phyloP scores from a whole-genome alignment of 2,888 invertebrate genomes.

The Heliconius charithonia region DNA sequence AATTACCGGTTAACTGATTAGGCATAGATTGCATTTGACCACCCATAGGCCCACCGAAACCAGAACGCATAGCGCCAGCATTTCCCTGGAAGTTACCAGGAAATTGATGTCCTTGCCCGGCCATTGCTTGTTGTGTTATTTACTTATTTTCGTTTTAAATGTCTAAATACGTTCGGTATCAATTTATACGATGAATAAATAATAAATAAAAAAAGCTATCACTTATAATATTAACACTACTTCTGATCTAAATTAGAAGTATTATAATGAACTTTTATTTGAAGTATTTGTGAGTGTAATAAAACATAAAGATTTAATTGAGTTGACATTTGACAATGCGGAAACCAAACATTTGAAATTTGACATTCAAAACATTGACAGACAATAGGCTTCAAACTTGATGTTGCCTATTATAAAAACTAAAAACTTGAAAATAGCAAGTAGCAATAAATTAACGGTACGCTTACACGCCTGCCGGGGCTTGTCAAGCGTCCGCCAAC shows the following conservation, averaged over 20 bases:
- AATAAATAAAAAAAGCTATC: neutral
- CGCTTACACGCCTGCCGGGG: no score
- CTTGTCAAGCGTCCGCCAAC: no score
- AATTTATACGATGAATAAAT: neutral
- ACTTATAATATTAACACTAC: neutral
- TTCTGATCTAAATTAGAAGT: neutral
- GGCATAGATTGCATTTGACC: conserved; percentile 85
- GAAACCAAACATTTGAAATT: neutral
- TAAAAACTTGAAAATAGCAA: neutral
- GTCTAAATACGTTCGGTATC: neutral
- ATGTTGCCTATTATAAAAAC: neutral
- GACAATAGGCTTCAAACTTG: neutral
- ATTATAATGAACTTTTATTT: neutral
- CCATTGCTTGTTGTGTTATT: conserved; percentile 72
- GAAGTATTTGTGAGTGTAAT: neutral
- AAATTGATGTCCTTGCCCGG: conserved; percentile 89
- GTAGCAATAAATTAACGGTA: no score
- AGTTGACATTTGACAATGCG: neutral
- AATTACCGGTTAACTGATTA: conserved; percentile 81
- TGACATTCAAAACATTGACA: neutral
- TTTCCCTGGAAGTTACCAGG: conserved; percentile 87
- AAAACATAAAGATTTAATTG: neutral
- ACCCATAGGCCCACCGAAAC: conserved; percentile 84
- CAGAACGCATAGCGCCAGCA: conserved; percentile 85
- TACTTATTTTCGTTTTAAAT: neutral